A percentile compares a stretch with the other conserved stretches of the same genome.
Conservation (phyloP, 2,888 invertebrate genomes). For the Cerceris ruficornis region DNA sequence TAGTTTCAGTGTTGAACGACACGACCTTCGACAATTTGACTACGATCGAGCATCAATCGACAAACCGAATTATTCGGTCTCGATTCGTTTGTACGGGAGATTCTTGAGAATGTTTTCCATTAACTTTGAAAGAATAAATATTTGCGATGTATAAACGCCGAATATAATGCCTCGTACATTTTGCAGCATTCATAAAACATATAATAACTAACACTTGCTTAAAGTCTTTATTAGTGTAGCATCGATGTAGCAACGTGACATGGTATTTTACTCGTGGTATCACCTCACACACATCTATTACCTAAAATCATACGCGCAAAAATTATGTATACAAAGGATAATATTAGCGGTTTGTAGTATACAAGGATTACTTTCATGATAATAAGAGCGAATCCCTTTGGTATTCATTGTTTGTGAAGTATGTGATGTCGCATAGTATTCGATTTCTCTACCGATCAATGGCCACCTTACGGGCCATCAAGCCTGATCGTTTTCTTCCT, state of each 20-base stretch:
- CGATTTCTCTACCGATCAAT: constrained; percentile 9
- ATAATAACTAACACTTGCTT: constrained; percentile 1
- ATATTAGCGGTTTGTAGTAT: constrained; percentile 29
- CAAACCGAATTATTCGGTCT: no score
- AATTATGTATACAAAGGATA: constrained; percentile 30
- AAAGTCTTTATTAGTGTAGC: constrained; percentile 19
- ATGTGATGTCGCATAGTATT: constrained; percentile 45
- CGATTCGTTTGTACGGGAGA: no score
- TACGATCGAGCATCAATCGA: no score
- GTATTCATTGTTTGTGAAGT: constrained; percentile 50
- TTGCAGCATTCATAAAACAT: not conserved
- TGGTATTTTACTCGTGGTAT: constrained; percentile 7
- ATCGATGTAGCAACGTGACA: constrained; percentile 10
- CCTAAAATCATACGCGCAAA: constrained; percentile 30
- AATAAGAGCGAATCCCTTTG: constrained; percentile 56
- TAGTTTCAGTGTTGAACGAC: no score
- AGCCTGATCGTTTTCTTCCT: constrained; percentile 7
- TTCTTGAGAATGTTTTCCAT: no score
- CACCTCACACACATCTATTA: constrained; percentile 11
- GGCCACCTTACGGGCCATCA: not conserved
- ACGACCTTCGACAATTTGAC: no score
- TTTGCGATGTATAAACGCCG: no score
- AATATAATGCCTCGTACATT: not conserved
- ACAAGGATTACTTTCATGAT: constrained; percentile 44
- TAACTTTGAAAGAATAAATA: no score